These are phyloP conservation scores for Salvelinus alpinus DNA, from an alignment of 2,113 vertebrate species.

Conservation along the genomic window DNA sequence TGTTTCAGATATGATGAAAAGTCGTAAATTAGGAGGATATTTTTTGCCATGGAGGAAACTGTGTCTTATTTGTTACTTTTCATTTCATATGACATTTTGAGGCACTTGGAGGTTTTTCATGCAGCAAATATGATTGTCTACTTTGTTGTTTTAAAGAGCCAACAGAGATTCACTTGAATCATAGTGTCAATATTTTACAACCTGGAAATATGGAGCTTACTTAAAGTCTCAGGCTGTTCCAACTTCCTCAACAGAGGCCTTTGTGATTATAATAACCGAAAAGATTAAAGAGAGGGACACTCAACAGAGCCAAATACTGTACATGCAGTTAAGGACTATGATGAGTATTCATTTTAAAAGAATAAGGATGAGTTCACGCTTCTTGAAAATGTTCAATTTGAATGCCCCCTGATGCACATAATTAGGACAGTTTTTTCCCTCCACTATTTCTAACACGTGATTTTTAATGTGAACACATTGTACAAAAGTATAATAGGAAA, in stretches of 20 bases:
- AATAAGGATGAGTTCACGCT: conserved; percentile 6
- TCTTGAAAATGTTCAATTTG: conserved; percentile 27
- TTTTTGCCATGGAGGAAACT: conserved; percentile 21
- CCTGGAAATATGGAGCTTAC: conserved; percentile 51
- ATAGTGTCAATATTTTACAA: conserved; percentile 64
- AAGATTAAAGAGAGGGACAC: conserved; percentile 52
- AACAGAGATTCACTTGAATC: conserved; percentile 40
- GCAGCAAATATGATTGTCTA: conserved; percentile 19
- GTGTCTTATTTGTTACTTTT: conserved; percentile 31
- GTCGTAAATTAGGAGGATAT: conserved; percentile 29
- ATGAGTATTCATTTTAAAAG: conserved; percentile 45
- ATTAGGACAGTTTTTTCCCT: background rate
- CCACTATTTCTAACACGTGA: background rate
- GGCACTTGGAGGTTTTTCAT: conserved; percentile 24
- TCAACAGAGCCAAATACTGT: conserved; percentile 43
- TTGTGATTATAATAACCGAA: conserved; percentile 50
- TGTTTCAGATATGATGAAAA: conserved; percentile 32
- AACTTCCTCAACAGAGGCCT: conserved; percentile 49
- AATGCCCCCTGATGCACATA: conserved; percentile 8
- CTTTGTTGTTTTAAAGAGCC: conserved; percentile 43
- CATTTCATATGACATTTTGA: conserved; percentile 21
- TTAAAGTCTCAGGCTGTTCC: conserved; percentile 61
- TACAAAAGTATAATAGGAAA: background rate
- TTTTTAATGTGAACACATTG: background rate
- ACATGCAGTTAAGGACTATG: conserved; percentile 51